Evolutionary conservation across 1,140 invertebrate genomes (phyloP).

Genomic region (Listronotus oregonensis): DNA sequence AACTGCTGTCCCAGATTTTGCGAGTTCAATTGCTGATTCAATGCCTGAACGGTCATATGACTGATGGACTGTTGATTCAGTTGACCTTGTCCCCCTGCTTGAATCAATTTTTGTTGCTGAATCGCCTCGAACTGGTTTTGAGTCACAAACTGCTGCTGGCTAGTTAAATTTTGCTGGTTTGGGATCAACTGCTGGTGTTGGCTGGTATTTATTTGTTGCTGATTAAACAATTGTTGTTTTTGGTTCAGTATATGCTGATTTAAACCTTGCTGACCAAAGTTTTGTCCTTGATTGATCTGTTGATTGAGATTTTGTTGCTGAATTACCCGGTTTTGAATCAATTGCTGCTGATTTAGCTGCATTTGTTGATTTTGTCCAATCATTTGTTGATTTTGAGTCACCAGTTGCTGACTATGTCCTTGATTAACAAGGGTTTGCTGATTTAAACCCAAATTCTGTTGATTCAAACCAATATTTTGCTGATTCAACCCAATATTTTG

Average conservation of each 20-base stretch:
- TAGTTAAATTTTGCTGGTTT: conserved; percentile 38
- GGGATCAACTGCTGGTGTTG: conserved; percentile 42
- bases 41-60: conserved; percentile 30
- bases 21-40: conserved; percentile 39
- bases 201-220: conserved; percentile 34
- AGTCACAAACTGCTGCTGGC: conserved; percentile 38
- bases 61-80: conserved; percentile 15
- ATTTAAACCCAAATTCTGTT: conserved; percentile 24
- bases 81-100: conserved; percentile 10
- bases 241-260: conserved; percentile 35
- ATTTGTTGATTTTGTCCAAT: conserved; percentile 29
- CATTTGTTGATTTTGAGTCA: conserved; percentile 17
- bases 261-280: conserved; percentile 25
- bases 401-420: conserved; percentile 19
- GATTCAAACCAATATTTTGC: conserved; percentile 12
- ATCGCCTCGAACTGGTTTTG: conserved; percentile 34
- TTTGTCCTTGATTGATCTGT: conserved; percentile 34
- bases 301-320: conserved; percentile 40
- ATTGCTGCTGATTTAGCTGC: conserved; percentile 21
- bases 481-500: conserved; percentile 8
- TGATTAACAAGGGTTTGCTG: conserved; percentile 17
- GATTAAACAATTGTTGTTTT: conserved; percentile 38
- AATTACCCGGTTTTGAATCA: conserved; percentile 26
- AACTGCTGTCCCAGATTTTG: conserved; percentile 45
- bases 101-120: conserved; percentile 34